Conservation (phyloP, 2,113 vertebrate species). For the Heterochromis multidens region DNA sequence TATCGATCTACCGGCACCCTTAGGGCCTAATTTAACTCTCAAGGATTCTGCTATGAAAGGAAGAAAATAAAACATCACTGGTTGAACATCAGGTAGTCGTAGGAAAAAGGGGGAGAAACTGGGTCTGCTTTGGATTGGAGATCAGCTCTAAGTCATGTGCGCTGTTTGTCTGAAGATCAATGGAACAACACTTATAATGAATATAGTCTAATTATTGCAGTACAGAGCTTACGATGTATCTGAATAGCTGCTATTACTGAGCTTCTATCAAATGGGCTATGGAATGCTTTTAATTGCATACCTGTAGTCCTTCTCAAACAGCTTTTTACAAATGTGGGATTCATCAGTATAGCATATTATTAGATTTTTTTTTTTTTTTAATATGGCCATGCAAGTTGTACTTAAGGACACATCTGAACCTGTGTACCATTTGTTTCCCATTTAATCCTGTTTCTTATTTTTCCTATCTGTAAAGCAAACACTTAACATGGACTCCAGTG, state of each 20-base stretch:
- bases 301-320: not conserved
- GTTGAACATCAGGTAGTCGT: conserved; percentile 35
- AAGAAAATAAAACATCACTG: conserved; percentile 52
- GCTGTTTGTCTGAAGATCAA: conserved; percentile 30
- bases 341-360: not conserved
- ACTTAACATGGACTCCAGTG: not conserved
- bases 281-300: conserved; percentile 1
- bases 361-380: not conserved
- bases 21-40: conserved; percentile 57
- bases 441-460: not conserved
- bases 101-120: not conserved
- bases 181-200: conserved; percentile 28
- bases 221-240: not conserved
- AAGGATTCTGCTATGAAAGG: conserved; percentile 43
- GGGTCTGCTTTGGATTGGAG: conserved; percentile 22
- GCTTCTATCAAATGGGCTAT: not conserved
- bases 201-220: conserved; percentile 32
- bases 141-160: conserved; percentile 22
- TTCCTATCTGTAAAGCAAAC: not conserved
- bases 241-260: conserved; percentile 13
- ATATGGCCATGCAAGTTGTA: not conserved
- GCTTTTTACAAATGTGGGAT: not conserved
- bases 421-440: not conserved
- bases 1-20: conserved; percentile 54
- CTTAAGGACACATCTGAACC: not conserved